Evolutionary conservation across 2,888 invertebrate species (phyloP).

Genomic region (Criorhina ranunculi): DNA sequence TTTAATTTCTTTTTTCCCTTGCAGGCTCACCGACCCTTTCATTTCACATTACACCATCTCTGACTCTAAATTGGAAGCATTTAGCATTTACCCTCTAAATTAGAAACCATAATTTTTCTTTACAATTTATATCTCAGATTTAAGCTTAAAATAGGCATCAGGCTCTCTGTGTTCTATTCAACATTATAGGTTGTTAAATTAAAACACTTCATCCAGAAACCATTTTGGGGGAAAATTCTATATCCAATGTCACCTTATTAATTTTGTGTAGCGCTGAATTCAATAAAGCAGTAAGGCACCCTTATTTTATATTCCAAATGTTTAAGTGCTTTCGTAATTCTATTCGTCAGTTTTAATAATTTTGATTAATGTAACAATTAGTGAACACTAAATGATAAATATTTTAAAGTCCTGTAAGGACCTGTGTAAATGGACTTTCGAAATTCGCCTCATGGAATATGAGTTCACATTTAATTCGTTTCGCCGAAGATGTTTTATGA

Average conservation of each 20-base stretch:
- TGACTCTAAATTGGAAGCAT: no score
- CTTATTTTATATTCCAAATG: constrained; percentile 33
- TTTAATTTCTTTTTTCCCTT: no score
- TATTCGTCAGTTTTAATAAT: constrained; percentile 49
- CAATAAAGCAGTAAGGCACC: constrained; percentile 39
- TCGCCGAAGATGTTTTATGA: not conserved
- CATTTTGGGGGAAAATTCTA: constrained; percentile 16
- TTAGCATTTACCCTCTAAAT: no score
- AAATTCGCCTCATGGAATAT: not conserved
- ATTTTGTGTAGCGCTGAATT: constrained; percentile 29
- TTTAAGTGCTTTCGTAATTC: constrained; percentile 65
- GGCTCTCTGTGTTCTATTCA: not conserved
- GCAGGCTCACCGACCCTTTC: no score
- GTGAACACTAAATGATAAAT: constrained; percentile 3
- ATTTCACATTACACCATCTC: no score
- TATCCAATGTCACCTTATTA: constrained; percentile 13
- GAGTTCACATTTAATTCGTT: not conserved
- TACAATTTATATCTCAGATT: no score
- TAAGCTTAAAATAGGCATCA: no score
- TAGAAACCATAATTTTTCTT: no score
- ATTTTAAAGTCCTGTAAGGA: constrained; percentile 6
- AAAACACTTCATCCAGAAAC: not conserved
- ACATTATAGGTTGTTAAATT: not conserved
- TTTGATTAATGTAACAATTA: constrained; percentile 46
- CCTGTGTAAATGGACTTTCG: not conserved